Base-by-base conservation (phyloP, 2,113 vertebrate species). In the Meleagris gallopavo region DNA sequence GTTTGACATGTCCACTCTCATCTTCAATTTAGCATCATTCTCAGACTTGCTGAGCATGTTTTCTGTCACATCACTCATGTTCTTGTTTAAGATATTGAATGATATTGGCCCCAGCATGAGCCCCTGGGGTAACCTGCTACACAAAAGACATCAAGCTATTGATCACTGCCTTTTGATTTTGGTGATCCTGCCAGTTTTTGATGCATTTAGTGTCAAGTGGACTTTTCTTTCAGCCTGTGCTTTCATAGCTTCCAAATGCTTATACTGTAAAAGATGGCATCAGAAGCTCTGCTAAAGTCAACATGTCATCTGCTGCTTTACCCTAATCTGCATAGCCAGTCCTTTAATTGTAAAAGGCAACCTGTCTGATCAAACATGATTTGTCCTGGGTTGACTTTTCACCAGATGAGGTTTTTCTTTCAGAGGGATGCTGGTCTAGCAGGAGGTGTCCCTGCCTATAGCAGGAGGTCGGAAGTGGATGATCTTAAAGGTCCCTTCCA, bases 61-160 rank as follows among this genome's bases (percentile, higher is more conserved):
- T 95, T 27, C 90, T 91, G 82, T 83, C 88, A 62, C 82, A 88
- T 88, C 85, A 11, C 40, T 89, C 82, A 13, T 21, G 50, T 43
- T 89, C n/a, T 30, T 88, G 18, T 54, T 83, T 10, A 93, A 91
- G 54, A 30, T 88, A 38, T 73, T 12, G 64, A 89, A 21, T 62
- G 64, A 29, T 93, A 19, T 3, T 54, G 78, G 82, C 50, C 82
- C 75, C 89, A 85, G 48, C 40, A 30, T 9, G n/a, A 69, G 70
- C 87, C 85, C 71, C 40, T 60, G 62, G 87, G 74, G 66, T 87
- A 83, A 91, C 87, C 57, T 89, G 82, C 85, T 87, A 21, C 67
- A 17, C 48, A 7, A 5, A 13, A 87, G 78, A 58, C 55, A 10
- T 70, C 24, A 12, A 69, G 55, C 36, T 40, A 93, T 91, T 3